Evolutionary conservation across 1,140 invertebrate species (phyloP).

Genomic region (Sminthurinus signatus): DNA sequence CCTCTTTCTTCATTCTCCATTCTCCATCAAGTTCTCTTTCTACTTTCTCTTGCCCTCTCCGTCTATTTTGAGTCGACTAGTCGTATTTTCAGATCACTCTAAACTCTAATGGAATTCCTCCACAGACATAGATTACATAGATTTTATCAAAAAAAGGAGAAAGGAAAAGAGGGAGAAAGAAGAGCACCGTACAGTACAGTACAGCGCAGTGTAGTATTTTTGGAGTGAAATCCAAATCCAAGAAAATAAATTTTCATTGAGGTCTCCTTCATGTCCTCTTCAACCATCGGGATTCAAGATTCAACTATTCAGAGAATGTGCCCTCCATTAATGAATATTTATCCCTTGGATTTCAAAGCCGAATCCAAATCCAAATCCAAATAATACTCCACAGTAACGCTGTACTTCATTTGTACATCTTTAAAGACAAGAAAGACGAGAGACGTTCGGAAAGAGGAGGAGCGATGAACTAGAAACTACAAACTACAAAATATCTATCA

Average conservation of each 20-base stretch:
- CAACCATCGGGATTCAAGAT: too few relatives aligned
- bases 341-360: slow-evolving; percentile 1
- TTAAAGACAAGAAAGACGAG: too few relatives aligned
- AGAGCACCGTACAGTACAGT: too few relatives aligned
- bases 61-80: background rate
- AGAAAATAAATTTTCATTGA: slow-evolving; percentile 35
- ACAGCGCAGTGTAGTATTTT: too few relatives aligned
- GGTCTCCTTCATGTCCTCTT: slow-evolving; percentile 22
- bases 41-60: background rate
- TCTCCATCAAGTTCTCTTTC: background rate
- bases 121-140: too few relatives aligned
- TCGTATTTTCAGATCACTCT: slow-evolving; percentile 27
- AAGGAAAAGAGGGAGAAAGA: background rate
- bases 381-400: too few relatives aligned
- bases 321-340: slow-evolving; percentile 37
- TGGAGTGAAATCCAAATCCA: slow-evolving; percentile 15
- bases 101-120: slow-evolving; percentile 26
- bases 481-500: too few relatives aligned
- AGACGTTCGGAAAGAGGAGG: too few relatives aligned
- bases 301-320: slow-evolving; percentile 31
- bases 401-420: too few relatives aligned
- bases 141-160: slow-evolving; percentile 22
- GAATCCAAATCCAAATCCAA: too few relatives aligned
- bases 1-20: background rate
- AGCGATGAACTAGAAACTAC: too few relatives aligned